Evolutionary conservation across 2,797 vertebrate species (phyloP), one percentile per base, ranked within the genome.

Genomic region (Melanogrammus aeglefinus): DNA sequence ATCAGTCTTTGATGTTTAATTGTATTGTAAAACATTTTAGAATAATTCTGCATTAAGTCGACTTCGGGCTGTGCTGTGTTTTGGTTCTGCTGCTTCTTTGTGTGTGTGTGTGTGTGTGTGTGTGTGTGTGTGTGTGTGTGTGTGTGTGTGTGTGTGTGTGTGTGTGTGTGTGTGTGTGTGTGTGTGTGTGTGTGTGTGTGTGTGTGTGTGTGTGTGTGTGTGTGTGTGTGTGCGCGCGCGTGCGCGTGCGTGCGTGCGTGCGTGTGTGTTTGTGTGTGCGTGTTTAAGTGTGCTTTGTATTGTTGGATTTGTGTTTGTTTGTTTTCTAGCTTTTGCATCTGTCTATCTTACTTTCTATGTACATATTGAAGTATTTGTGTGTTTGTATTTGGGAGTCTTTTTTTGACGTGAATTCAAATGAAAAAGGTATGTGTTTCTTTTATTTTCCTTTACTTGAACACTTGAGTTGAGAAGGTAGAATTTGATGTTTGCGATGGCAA

Each of bases 21-120:
- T 93, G 91, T 95, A 94, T 94, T 95, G 93, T 95, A 94, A 94
- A 94, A 94, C 92, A 94, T 92, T 94, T 94, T 92, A 92, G 93
- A 94, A 94, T 95, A 93, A 94, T 92, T 94, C 92, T 93, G 92
- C 94, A 94, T 94, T 94, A 93, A 93, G 90, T 90, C 85, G 84
- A 89, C 87, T 91, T 92, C 91, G 90, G 89, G 91, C 88, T 90
- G 91, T 88, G 86, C 86, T 86, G 88, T 89, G 90, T 88, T 91
- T 89, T 92, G 14, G 92, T 91, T 93, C 91, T 89, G 87, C 89
- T 92, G 86, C 89, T 88, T 90, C 88, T 92, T 88, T 91, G 86
- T 92, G 89, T 91, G 89, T 91, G 88, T 91, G 87, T 89, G 86
- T 89, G 89, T 88, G 86, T 82, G 85, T 84, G 2, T 31, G 29